These are phyloP conservation scores for Sphaeramia orbicularis DNA, from an alignment of 2,797 vertebrate genomes.

Conservation along the genomic window DNA sequence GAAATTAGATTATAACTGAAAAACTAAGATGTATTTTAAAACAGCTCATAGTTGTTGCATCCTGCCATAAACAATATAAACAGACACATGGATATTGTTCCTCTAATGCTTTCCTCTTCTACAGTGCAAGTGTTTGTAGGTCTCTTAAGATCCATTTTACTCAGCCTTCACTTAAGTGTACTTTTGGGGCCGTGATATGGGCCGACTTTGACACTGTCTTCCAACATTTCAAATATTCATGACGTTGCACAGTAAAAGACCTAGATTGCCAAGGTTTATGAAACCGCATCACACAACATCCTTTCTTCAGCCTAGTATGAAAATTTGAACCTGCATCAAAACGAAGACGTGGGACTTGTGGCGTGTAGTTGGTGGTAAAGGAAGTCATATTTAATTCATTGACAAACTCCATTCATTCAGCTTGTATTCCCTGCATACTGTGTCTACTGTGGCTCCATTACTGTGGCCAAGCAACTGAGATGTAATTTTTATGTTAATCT, in stretches of 20 bases:
- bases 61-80: not conserved
- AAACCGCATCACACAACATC: constrained; percentile 37
- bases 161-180: constrained; percentile 39
- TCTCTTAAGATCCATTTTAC: constrained; percentile 33
- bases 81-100: not conserved
- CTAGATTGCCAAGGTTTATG: constrained; percentile 21
- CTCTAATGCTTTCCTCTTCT: not conserved
- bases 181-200: constrained; percentile 41
- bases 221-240: constrained; percentile 62
- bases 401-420: constrained; percentile 27
- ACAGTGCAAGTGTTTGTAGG: not conserved
- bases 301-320: constrained; percentile 8
- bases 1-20: too few species aligned
- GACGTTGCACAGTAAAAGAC: constrained; percentile 31
- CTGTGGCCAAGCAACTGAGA: constrained; percentile 45
- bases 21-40: too few species aligned
- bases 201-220: constrained; percentile 31
- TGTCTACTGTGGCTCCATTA: constrained; percentile 13
- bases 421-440: constrained; percentile 11
- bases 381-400: constrained; percentile 41
- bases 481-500: constrained; percentile 45
- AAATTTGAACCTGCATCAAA: constrained; percentile 38
- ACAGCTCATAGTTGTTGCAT: too few species aligned
- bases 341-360: constrained; percentile 36
- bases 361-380: constrained; percentile 3